Evolutionary conservation across 2,113 vertebrate genomes (phyloP), one percentile per base, ranked within the genome.

Genomic region (Bubo blakistoni): DNA sequence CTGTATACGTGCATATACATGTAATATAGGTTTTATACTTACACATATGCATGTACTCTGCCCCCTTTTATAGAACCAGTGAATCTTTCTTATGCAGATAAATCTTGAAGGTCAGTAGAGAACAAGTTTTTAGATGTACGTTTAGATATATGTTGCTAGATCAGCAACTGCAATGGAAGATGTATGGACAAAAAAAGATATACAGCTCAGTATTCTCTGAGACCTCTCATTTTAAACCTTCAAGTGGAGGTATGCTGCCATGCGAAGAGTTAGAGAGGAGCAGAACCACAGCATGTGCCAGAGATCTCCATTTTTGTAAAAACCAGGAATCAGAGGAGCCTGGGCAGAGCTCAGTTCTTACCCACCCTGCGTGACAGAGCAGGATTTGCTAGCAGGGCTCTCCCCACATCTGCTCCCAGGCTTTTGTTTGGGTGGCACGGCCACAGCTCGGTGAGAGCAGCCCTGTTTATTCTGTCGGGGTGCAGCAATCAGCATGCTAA

Each of bases 91-190:
- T 27, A 72, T 2, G 5, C 5, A 66, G 54, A 46, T 42, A 77
- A 61, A 79, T 26, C 65, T n/a, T 65, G 15, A 71, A 84, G 18
- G 27, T 36, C 49, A 69, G 17, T 4, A 61, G 57, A 52, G 14
- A 72, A 49, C 24, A 76, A 38, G 9, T 16, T 51, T 77, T 81
- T 42, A 72, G 10, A 65, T 51, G 44, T 46, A 46, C 44, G 44
- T 46, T 46, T 46, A 46, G 44, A 38, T 1, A 3, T 2, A 59
- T 0, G 0, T 30, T 82, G 42, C 70, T 49, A 61, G 26, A 76
- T 22, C 63, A 94, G 79, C 58, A 80, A 24, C 79, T 40, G 25
- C 27, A 86, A 21, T 10, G 11, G 30, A 5, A 91, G 30, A 34
- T 30, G 8, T 3, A 46, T 7, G 6, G 19, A 62, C 16, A 58